These are phyloP conservation scores for Dilophus febrilis DNA, from an alignment of 2,888 invertebrate species.

Conservation along the genomic window DNA sequence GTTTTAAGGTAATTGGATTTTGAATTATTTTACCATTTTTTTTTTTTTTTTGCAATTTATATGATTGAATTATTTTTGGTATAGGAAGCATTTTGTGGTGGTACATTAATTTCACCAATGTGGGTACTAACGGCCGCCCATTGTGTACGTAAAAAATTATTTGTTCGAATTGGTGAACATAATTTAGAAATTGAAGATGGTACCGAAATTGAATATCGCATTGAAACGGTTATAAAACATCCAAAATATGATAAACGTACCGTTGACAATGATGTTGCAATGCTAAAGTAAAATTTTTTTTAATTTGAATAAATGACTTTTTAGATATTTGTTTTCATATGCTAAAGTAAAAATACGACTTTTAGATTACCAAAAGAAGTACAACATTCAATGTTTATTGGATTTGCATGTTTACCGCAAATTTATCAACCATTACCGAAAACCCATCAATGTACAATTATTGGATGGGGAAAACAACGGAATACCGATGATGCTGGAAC, in stretches of 20 bases:
- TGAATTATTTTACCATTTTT: slow-evolving; percentile 2
- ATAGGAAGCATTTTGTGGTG: slow-evolving; percentile 78
- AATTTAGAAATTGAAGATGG: slow-evolving; percentile 57
- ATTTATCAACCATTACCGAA: slow-evolving; percentile 46
- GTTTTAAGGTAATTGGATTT: slow-evolving; percentile 43
- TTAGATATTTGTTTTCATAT: background rate
- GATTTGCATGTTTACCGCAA: slow-evolving; percentile 68
- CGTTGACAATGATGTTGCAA: slow-evolving; percentile 83
- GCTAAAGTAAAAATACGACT: background rate
- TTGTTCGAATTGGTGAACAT: slow-evolving; percentile 73
- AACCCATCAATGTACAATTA: slow-evolving; percentile 57
- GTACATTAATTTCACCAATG: slow-evolving; percentile 59
- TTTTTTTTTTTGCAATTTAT: background rate
- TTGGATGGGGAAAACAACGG: slow-evolving; percentile 83
- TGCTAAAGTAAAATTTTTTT: slow-evolving; percentile 56
- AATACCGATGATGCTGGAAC: slow-evolving; percentile 65
- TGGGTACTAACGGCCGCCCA: slow-evolving; percentile 84
- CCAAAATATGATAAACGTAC: slow-evolving; percentile 75
- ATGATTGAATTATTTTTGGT: slow-evolving; percentile 12
- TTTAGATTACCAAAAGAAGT: slow-evolving; percentile 24
- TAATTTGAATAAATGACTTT: no score
- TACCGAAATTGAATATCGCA: slow-evolving; percentile 59
- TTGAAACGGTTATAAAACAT: slow-evolving; percentile 59
- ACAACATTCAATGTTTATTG: slow-evolving; percentile 29
- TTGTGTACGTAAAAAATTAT: slow-evolving; percentile 59